phyloP scores from a whole-genome alignment of 2,797 vertebrate genomes.

The Melopsittacus undulatus region DNA sequence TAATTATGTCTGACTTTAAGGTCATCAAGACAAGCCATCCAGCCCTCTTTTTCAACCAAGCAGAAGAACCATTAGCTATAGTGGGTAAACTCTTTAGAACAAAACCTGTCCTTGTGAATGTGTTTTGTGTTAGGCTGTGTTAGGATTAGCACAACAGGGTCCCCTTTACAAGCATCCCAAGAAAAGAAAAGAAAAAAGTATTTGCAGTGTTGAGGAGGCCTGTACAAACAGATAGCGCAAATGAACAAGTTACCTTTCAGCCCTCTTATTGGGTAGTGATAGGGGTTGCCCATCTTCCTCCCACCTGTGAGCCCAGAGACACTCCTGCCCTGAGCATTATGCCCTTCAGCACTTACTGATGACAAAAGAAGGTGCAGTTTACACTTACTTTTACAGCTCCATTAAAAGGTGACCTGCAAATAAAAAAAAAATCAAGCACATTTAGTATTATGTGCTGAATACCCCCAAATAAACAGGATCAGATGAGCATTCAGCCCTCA shows the following conservation, averaged over 20 bases:
- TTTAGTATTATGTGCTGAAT: conserved; percentile 67
- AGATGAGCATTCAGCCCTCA: conserved; percentile 53
- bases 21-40: not conserved
- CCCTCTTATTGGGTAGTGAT: conserved; percentile 3
- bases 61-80: not conserved
- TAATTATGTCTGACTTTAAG: not conserved
- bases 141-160: not conserved
- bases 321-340: conserved; percentile 33
- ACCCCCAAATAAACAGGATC: conserved; percentile 55
- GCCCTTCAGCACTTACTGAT: conserved; percentile 53
- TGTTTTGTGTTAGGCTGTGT: not conserved
- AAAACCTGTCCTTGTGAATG: not conserved
- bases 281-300: conserved; percentile 44
- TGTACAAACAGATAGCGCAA: conserved; percentile 21
- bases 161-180: not conserved
- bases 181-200: not conserved
- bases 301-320: conserved; percentile 31
- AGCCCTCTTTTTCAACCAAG: not conserved
- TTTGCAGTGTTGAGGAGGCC: not conserved
- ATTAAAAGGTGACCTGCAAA: conserved; percentile 73
- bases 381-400: conserved; percentile 72
- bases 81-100: not conserved
- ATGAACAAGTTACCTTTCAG: conserved; percentile 6
- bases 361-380: conserved; percentile 66
- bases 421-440: conserved; percentile 68